Evolutionary conservation across 2,888 invertebrate species (phyloP).

Genomic region (Isotomurus palustris): DNA sequence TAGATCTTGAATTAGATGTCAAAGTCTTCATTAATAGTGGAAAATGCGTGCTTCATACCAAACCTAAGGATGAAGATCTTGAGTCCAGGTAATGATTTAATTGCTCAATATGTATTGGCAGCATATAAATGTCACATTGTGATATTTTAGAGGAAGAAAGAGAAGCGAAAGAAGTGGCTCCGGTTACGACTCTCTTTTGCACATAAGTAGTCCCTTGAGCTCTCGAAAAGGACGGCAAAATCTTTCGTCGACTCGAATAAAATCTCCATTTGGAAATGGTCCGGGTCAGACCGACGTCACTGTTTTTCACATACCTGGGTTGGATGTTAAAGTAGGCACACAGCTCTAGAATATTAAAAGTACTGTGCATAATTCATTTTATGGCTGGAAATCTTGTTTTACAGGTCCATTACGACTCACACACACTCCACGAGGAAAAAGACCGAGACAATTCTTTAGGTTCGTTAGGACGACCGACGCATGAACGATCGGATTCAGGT

Average conservation of each 20-base stretch:
- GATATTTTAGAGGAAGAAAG: slow-evolving; percentile 32
- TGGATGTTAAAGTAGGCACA: slow-evolving; percentile 71
- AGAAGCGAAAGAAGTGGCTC: slow-evolving; percentile 43
- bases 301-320: slow-evolving; percentile 83
- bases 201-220: slow-evolving; percentile 40
- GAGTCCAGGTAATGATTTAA: slow-evolving; percentile 27
- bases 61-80: slow-evolving; percentile 66
- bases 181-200: slow-evolving; percentile 39
- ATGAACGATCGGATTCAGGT: slow-evolving; percentile 42
- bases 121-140: background rate
- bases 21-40: slow-evolving; percentile 95
- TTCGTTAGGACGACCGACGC: slow-evolving; percentile 15
- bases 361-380: background rate
- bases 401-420: slow-evolving; percentile 75
- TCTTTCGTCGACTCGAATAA: slow-evolving; percentile 28
- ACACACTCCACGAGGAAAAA: slow-evolving; percentile 63
- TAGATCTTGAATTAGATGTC: slow-evolving; percentile 92
- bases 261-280: slow-evolving; percentile 42
- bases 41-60: slow-evolving; percentile 92
- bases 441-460: slow-evolving; percentile 45
- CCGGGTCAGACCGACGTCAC: slow-evolving; percentile 62
- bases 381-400: slow-evolving; percentile 1
- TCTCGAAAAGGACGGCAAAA: slow-evolving; percentile 35
- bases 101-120: background rate
- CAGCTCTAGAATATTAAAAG: background rate